Conservation (phyloP, 2,113 vertebrate genomes). For the Lathamus discolor region DNA sequence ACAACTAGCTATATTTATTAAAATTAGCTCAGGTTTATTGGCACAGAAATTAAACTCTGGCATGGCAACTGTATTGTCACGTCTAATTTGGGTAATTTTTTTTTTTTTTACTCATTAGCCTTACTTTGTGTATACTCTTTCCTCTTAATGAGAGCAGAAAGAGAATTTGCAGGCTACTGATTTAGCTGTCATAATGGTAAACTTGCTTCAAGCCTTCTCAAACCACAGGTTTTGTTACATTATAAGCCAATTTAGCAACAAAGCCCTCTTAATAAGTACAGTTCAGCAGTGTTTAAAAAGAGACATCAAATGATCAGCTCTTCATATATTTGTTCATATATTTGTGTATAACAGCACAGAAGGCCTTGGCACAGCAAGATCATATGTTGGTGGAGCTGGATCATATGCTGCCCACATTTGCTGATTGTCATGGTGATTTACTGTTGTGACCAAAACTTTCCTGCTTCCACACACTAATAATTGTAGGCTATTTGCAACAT, state of each 20-base stretch:
- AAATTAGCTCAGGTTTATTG: slow-evolving; percentile 33
- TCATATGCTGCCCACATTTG: slow-evolving; percentile 16
- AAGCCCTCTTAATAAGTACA: slow-evolving; percentile 20
- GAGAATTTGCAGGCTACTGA: slow-evolving; percentile 55
- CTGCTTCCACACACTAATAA: neutral
- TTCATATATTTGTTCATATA: neutral
- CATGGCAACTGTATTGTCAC: slow-evolving; percentile 27
- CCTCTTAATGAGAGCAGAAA: slow-evolving; percentile 63
- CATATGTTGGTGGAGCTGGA: neutral
- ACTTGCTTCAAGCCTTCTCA: slow-evolving; percentile 41
- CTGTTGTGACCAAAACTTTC: neutral
- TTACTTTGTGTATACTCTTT: slow-evolving; percentile 37
- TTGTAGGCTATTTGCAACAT: neutral
- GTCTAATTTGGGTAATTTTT: slow-evolving; percentile 60
- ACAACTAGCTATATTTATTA: neutral
- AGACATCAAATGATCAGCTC: neutral
- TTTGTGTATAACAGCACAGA: neutral
- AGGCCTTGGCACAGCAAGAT: neutral
- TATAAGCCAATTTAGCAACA: slow-evolving; percentile 50
- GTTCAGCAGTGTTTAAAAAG: neutral
- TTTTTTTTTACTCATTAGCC: slow-evolving; percentile 58
- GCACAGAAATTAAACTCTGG: slow-evolving; percentile 38
- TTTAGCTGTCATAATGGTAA: slow-evolving; percentile 36
- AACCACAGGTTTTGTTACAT: slow-evolving; percentile 52
- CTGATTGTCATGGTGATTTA: slow-evolving; percentile 25